Evolutionary conservation across 2,113 vertebrate genomes (phyloP).

Genomic region (Corythoichthys intestinalis): DNA sequence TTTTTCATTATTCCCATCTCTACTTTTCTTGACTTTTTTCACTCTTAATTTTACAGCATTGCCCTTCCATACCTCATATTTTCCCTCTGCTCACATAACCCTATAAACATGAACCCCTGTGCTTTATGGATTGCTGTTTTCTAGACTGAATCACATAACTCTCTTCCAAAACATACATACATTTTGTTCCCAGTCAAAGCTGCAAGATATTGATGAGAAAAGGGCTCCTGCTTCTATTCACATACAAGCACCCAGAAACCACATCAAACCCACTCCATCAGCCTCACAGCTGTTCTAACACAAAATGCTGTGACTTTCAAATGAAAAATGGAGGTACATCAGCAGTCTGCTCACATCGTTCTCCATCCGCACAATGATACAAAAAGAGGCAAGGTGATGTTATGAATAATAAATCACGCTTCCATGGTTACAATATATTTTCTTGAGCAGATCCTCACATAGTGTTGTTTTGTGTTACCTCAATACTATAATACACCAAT

Average conservation of each 20-base stretch:
- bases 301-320: constrained; percentile 65
- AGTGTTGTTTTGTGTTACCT: background rate
- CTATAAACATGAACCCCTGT: constrained; percentile 7
- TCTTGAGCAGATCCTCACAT: background rate
- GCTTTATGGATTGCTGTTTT: constrained; percentile 29
- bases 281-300: constrained; percentile 64
- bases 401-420: constrained; percentile 52
- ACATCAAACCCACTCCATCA: constrained; percentile 61
- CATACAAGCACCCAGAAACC: constrained; percentile 36
- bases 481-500: constrained; percentile 6
- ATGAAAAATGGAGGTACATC: constrained; percentile 59
- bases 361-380: constrained; percentile 35
- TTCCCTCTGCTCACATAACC: constrained; percentile 15
- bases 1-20: constrained; percentile 5
- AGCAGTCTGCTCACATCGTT: constrained; percentile 56
- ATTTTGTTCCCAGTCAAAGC: constrained; percentile 60
- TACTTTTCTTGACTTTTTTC: constrained; percentile 26
- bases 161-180: constrained; percentile 50
- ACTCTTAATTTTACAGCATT: background rate
- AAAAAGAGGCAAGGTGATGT: constrained; percentile 34
- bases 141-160: constrained; percentile 43
- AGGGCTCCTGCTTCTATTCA: constrained; percentile 53
- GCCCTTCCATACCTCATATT: background rate
- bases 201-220: constrained; percentile 59
- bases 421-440: constrained; percentile 37